Percentiles rank a stretch among this genome's conserved stretches.
These are phyloP conservation scores for Tetrapedia diversipes DNA, from an alignment of 2,888 invertebrate species.

Conservation along the genomic window DNA sequence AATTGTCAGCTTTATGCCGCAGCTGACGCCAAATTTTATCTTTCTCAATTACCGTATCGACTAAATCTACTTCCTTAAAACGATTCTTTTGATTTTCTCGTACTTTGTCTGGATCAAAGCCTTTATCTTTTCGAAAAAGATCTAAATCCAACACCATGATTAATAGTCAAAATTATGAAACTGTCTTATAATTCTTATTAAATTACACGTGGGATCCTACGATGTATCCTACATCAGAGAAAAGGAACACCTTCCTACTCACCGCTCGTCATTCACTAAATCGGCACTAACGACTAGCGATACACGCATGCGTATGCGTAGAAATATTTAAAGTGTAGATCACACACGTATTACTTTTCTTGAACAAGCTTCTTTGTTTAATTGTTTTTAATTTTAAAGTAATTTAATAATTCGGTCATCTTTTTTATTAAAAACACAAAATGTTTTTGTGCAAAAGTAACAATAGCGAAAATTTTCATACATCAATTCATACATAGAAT, in stretches of 20 bases:
- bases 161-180: neutral
- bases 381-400: neutral
- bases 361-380: neutral
- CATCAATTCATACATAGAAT: too few relatives aligned
- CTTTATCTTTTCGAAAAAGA: constrained; percentile 97
- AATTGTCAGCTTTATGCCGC: constrained; percentile 95
- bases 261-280: neutral
- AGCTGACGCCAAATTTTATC: constrained; percentile 96
- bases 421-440: neutral
- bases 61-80: constrained; percentile 95
- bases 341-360: too few relatives aligned
- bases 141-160: constrained; percentile 98
- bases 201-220: constrained; percentile 31
- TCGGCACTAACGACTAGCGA: neutral
- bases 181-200: neutral
- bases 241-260: constrained; percentile 6
- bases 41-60: constrained; percentile 95
- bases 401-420: neutral
- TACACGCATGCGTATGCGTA: neutral
- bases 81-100: constrained; percentile 96
- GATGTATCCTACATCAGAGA: neutral
- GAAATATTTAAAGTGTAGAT: neutral
- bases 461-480: too few relatives aligned
- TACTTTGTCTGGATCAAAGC: constrained; percentile 95
- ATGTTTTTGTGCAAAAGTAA: neutral